Evolutionary conservation across 2,888 invertebrate species (phyloP), one percentile per base, ranked within the genome.

Genomic region (Tethea ocularis): DNA sequence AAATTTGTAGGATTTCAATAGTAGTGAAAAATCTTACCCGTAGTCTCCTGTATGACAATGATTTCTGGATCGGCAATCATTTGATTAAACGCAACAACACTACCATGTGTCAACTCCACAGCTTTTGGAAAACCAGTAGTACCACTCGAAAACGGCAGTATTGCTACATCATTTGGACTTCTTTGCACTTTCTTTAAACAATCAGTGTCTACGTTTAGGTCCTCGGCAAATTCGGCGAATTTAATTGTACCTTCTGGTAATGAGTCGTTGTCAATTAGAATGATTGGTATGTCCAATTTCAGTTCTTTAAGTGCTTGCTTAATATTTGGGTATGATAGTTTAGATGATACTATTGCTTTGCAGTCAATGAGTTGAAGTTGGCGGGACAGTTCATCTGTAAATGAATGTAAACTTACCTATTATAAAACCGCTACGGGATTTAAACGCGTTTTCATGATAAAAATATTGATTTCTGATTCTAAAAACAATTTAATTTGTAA

Each of bases 101-200:
- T 94, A 52, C 75, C 86, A 79, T 97, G 96, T 0, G 95, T 94
- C 8, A 96, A 77, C 58, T 94, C 93, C 0, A 97, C 96, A 0
- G 96, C 96, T 87, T 97, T 97, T 0, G 97, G 96, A 38, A 96
- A 82, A 0, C 98, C 98, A 0, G 97, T 98, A 0, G 98, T 98
- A 0, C 97, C 97, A 77, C 97, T 97, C 0, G 97, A 97, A 84
- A 96, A 98, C 0, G 97, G 97, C 67, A 98, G 77, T 20, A 96
- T 86, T 0, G 94, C 94, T 5, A 95, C 76, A 69, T 97, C 96
- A 10, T 95, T 91, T 0, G 93, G 81, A 36, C 75, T 80, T 41
- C 93, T 77, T 10, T 87, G 80, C 23, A 91, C 87, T 0, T 87
- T 78, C 64, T 89, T 93, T 57, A 95, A 74, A 66, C 91, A 91